These are phyloP conservation scores for Clamator glandarius DNA, from an alignment of 2,797 vertebrate genomes.

Conservation along the genomic window DNA sequence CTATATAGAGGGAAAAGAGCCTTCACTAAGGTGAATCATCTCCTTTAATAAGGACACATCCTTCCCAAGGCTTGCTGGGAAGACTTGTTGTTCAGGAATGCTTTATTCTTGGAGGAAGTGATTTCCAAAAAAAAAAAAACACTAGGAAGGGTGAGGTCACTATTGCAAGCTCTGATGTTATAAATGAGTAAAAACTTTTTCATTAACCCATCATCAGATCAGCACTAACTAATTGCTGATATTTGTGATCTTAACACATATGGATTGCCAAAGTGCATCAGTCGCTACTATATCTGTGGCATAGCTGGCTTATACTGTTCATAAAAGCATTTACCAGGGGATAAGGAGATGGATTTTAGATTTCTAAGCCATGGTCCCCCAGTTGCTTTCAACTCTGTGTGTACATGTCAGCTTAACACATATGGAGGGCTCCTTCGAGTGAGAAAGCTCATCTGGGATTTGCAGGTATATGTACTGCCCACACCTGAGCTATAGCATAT, in stretches of 20 bases:
- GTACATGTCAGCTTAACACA: neutral
- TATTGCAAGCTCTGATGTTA: neutral
- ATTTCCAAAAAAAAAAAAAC: neutral
- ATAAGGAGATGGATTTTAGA: neutral
- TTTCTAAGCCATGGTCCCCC: neutral
- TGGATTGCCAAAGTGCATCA: neutral
- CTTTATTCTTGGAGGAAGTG: constrained; percentile 39
- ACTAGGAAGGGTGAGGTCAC: constrained; percentile 6
- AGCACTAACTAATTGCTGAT: neutral
- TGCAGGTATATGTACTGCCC: fast-evolving
- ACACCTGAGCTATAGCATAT: neutral
- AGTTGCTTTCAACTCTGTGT: fast-evolving
- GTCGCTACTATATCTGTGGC: neutral
- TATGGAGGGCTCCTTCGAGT: neutral
- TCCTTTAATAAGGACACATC: neutral
- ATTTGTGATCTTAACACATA: neutral
- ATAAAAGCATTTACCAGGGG: fast-evolving
- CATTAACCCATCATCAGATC: neutral
- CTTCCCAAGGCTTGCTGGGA: constrained; percentile 29
- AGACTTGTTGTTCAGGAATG: constrained; percentile 13
- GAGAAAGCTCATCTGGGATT: neutral
- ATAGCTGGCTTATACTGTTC: neutral
- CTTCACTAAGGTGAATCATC: constrained; percentile 9
- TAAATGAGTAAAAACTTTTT: neutral
- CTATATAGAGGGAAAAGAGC: neutral